Conservation (phyloP, 1,140 invertebrate genomes). For the Caenorhabditis elegans region DNA sequence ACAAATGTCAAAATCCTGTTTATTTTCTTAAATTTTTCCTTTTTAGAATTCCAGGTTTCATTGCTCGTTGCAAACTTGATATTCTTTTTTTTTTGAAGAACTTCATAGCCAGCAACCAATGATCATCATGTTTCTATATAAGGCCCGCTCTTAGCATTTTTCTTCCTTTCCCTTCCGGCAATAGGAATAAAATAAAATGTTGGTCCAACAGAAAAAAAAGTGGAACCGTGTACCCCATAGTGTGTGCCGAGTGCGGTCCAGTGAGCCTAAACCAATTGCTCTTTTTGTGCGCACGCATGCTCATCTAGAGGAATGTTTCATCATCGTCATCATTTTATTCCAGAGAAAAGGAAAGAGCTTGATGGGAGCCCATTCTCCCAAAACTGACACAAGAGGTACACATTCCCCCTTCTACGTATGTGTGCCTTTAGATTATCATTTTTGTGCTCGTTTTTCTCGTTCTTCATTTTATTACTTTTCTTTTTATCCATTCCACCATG, state of each 20-base stretch:
- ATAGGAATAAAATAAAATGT: slow-evolving; percentile 3
- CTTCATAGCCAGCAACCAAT: background rate
- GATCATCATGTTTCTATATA: slow-evolving; percentile 6
- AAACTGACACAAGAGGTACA: slow-evolving; percentile 23
- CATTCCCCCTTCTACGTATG: background rate
- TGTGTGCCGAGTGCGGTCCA: slow-evolving; percentile 27
- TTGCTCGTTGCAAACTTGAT: background rate
- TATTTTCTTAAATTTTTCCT: background rate
- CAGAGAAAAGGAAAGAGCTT: slow-evolving; percentile 18
- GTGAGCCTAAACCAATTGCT: slow-evolving; percentile 29
- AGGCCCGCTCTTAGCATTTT: background rate
- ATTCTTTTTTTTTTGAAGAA: background rate
- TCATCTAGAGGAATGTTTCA: slow-evolving; percentile 17
- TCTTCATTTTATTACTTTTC: background rate
- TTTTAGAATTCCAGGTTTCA: background rate
- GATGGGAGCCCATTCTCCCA: background rate
- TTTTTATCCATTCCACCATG: slow-evolving; percentile 24
- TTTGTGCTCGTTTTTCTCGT: background rate
- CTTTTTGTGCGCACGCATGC: slow-evolving; percentile 1
- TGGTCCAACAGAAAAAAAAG: slow-evolving; percentile 2
- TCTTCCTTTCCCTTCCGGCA: background rate
- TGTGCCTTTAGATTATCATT: background rate
- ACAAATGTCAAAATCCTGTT: no score
- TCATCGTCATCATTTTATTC: slow-evolving; percentile 32
- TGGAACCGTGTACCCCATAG: background rate